Evolutionary conservation across 2,888 invertebrate genomes (phyloP), one percentile per base, ranked within the genome.

Genomic region (Sarcophaga subvicina): DNA sequence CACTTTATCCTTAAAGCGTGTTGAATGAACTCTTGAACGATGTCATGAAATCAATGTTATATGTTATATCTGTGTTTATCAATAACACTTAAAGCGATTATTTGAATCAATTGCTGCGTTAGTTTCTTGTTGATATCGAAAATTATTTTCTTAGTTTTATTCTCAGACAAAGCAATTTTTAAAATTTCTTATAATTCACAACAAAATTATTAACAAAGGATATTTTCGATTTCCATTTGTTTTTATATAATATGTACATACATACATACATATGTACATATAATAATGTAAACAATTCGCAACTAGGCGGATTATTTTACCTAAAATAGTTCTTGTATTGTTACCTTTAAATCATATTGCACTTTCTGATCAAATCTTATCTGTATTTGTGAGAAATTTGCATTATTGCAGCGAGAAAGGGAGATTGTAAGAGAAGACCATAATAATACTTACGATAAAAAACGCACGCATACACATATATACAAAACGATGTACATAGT

Each of bases 391-490:
- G n/a, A 59, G 59, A 17, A 37, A 37, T 37, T 10, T 37, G 37
- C 37, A 37, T 37, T 37, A 37, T 37, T 37, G 37, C 1, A 59
- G 59, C 5, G 59, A 17, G 17, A 17, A n/a, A 67, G 67, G 20
- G 47, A 67, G 45, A 69, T 25, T 49, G 69, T 6, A 49, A 67
- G 67, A 69, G 69, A 49, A 69, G 45, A 47, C 37, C 22, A 4
- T 59, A 59, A 69, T 69, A 47, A 47, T 47, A 17, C 14, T 12
- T 37, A 37, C 37, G 37, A 37, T 2, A 37, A 37, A 37, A 37
- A 10, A 1, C 37, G 47, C 45, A 69, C 67, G 47, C 17, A 69
- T 3, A n/a, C 17, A 59, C 14, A 59, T 10, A 59, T n/a, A 59
- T 59, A 59, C 59, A 59, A 59, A 59, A 59, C 59, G 2, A 59